Evolutionary conservation across 2,113 vertebrate species (phyloP), one percentile per base, ranked within the genome.

Genomic region (Anguilla rostrata): DNA sequence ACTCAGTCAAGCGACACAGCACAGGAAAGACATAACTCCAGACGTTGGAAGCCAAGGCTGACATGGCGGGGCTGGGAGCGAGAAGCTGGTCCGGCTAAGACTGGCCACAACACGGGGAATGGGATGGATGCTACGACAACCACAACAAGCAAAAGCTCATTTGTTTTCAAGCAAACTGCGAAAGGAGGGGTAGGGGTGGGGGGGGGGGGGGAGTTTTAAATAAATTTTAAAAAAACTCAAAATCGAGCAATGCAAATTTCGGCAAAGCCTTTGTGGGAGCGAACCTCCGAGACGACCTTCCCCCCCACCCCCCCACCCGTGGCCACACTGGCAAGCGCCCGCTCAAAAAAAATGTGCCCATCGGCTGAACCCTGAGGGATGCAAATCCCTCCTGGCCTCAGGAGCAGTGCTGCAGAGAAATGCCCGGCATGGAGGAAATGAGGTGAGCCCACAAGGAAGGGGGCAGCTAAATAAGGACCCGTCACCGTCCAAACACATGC

Each of bases 11-110:
- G 83, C 82, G 85, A 71, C n/a, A 71, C 79, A 93, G 56, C 22
- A 87, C 78, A 60, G 86, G 86, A 20, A 89, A 29, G 40, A 90
- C 22, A 9, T 88, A 83, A 63, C 86, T 86, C 92, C 90, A 91
- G 39, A 91, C 81, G 75, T 88, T 86, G 26, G 92, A 90, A 3
- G 87, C 80, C 2, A 91, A 71, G 14, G 89, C 86, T 20, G 87
- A 84, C 92, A 93, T 91, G 88, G 22, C 90, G 80, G 11, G 14
- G 29, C 8, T 20, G 2, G 29, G 46, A 0, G 14, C 26, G 5
- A 40, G 40, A 63, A 5, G 39, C 7, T 20, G 22, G 39, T 78
- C 18, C 39, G 8, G 81, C 71, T 40, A 26, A 83, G 75, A 22
- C 56, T 83, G 34, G 81, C 29, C 16, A 8, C 29, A 63, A 15